A percentile compares a stretch with the other conserved stretches of the same genome.
Conservation (phyloP, 2,888 invertebrate genomes). For the Lasioglossum calceatum region DNA sequence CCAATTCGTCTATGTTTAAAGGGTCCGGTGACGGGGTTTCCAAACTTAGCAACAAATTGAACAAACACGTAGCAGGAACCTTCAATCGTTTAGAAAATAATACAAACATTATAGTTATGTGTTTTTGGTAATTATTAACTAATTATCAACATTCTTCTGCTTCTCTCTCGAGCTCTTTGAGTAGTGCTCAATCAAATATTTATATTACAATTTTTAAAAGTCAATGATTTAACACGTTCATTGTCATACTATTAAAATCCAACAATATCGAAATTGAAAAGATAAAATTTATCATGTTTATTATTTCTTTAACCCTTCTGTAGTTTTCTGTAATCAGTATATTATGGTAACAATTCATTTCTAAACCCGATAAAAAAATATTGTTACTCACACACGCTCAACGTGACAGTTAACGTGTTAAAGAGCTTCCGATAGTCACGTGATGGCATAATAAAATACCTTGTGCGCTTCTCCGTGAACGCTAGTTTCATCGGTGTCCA, state of each 20-base stretch:
- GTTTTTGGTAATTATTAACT: not conserved
- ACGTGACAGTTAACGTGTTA: not conserved
- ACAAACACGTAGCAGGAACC: slow-evolving; percentile 96
- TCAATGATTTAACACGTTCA: not conserved
- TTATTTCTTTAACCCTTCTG: too few relatives aligned
- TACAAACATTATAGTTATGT: not conserved
- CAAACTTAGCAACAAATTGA: slow-evolving; percentile 95
- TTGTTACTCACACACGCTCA: too few relatives aligned
- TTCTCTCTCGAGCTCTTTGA: not conserved
- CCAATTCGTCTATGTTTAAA: slow-evolving; percentile 95
- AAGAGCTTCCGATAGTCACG: not conserved
- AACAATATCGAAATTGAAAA: too few relatives aligned
- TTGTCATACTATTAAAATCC: not conserved
- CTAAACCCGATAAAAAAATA: too few relatives aligned
- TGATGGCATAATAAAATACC: slow-evolving; percentile 84
- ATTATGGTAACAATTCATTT: too few relatives aligned
- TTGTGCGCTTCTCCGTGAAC: slow-evolving; percentile 96
- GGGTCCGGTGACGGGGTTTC: slow-evolving; percentile 98
- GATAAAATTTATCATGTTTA: too few relatives aligned
- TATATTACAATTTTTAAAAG: not conserved
- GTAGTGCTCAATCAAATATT: not conserved
- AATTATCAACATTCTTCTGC: not conserved
- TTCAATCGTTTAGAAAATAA: slow-evolving; percentile 76
- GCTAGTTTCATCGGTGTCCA: slow-evolving; percentile 95
- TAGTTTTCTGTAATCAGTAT: too few relatives aligned